Conservation (phyloP, 2,888 invertebrate genomes). For the Brachylomia viminalis region DNA sequence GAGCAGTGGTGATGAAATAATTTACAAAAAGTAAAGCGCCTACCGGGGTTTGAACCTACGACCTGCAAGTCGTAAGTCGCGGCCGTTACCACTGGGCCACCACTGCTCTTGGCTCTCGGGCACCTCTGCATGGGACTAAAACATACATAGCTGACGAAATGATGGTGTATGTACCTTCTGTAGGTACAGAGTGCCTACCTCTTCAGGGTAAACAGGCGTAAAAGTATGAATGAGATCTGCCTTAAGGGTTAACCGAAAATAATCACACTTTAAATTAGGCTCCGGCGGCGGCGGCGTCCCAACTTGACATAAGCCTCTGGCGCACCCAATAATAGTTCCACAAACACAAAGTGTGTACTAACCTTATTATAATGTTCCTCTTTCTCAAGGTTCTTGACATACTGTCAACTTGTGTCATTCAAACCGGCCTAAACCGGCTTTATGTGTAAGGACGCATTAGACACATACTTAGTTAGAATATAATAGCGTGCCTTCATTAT, state of each 20-base stretch:
- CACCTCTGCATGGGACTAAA: too few species aligned
- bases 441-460: conserved; percentile 18
- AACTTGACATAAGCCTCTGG: neutral
- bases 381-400: conserved; percentile 6
- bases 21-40: too few species aligned
- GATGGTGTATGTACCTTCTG: neutral
- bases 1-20: too few species aligned
- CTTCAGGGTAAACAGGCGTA: neutral
- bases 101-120: too few species aligned
- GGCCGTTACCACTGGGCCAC: too few species aligned
- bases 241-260: too few species aligned
- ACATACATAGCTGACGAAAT: neutral
- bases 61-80: too few species aligned
- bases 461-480: conserved; percentile 5
- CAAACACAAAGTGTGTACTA: neutral
- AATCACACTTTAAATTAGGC: too few species aligned
- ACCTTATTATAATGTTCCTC: neutral
- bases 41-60: too few species aligned
- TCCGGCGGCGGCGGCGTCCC: too few species aligned
- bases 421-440: conserved; percentile 18
- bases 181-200: neutral
- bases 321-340: conserved; percentile 1
- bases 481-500: conserved; percentile 7
- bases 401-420: conserved; percentile 23
- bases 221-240: neutral